Evolutionary conservation across 2,113 vertebrate species (phyloP), one percentile per base, ranked within the genome.

Genomic region (Neolamprologus cancellatus): DNA sequence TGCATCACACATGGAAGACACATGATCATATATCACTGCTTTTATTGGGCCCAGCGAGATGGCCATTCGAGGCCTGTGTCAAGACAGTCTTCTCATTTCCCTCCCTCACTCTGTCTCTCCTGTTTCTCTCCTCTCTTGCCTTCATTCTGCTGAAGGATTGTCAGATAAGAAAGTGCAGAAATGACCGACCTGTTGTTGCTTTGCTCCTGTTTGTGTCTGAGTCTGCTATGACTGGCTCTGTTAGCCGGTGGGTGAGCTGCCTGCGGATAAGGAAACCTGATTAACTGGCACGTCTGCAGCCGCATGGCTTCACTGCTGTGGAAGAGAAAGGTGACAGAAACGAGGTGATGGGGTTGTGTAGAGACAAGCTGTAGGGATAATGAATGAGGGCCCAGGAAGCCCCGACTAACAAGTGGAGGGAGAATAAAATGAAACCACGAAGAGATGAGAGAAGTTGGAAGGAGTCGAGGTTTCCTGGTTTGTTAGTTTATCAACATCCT

Each of bases 401-500:
- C 11, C 1, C 1, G 18, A 64, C 41, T 17, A 12, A 32, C 23
- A 66, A 3, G n/a, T 34, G 28, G 41, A 78, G 25, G n/a, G 44
- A 53, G 48, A n/a, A n/a, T 20, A 5, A 7, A 25, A 20, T 7
- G 13, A 15, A 80, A 13, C 4, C 20, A 50, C 0, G 0, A 3
- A 48, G 25, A 32, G 8, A 76, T 17, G 41, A 84, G 34, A 23
- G 32, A 39, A 79, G 78, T 28, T 50, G 52, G 17, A 48, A 28
- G 14, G 41, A 84, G 44, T 71, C 78, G 20, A 25, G 78, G 81
- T 76, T 85, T 78, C 46, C 80, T 81, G 87, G 87, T 90, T 88
- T 92, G 78, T 90, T 89, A 53, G 87, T 92, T 83, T 64, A 87
- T 91, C 90, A 83, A 92, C 93, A 88, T 95, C 92, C 94, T 94